phyloP scores from a whole-genome alignment of 2,888 invertebrate species.

The Electrophaes corylata region DNA sequence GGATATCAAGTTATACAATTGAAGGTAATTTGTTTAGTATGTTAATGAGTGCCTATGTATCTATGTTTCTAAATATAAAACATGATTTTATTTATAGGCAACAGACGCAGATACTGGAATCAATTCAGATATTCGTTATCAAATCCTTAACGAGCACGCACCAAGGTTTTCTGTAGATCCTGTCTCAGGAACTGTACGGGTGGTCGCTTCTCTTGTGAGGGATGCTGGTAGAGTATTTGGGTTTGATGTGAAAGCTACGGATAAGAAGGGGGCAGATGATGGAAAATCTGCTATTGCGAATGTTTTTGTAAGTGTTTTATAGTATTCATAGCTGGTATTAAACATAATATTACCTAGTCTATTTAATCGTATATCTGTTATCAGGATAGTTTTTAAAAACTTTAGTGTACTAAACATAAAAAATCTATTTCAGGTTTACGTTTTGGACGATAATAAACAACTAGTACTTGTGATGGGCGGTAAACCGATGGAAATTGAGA shows the following conservation, averaged over 20 bases:
- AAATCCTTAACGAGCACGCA: conserved; percentile 90
- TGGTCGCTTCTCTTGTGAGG: conserved; percentile 87
- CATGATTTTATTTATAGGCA: conserved; percentile 80
- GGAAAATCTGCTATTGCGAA: conserved; percentile 93
- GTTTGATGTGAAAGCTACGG: conserved; percentile 95
- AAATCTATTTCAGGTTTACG: conserved; percentile 86
- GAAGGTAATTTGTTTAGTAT: conserved; percentile 72
- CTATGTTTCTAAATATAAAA: not conserved
- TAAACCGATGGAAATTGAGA: conserved; percentile 90
- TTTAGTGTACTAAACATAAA: too few species aligned
- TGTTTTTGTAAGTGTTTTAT: conserved; percentile 90
- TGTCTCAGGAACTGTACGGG: conserved; percentile 89
- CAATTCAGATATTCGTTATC: conserved; percentile 92
- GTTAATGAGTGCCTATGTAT: too few species aligned
- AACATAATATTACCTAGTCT: too few species aligned
- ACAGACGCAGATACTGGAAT: conserved; percentile 89
- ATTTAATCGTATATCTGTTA: too few species aligned
- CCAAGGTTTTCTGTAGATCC: conserved; percentile 91
- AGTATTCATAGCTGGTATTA: not conserved
- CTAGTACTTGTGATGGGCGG: conserved; percentile 91
- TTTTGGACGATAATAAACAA: conserved; percentile 92
- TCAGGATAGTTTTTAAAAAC: not conserved
- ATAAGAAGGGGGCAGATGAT: conserved; percentile 91
- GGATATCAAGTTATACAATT: conserved; percentile 92
- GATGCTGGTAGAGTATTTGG: conserved; percentile 92